Conservation (phyloP, 1,140 invertebrate genomes). For the Orussus abietinus region DNA sequence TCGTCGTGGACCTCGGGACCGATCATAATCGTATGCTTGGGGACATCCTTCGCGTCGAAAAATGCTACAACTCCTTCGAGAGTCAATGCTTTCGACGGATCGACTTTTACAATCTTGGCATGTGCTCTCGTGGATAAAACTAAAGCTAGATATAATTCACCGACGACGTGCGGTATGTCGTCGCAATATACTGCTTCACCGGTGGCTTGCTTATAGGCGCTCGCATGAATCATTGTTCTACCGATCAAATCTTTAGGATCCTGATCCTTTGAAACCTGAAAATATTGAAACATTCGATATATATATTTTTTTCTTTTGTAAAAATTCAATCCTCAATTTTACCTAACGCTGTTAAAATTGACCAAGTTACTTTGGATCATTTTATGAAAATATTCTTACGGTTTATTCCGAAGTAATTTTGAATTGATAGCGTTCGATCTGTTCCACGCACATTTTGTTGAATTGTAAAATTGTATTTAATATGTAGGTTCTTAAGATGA, state of each 20-base stretch:
- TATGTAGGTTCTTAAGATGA: no score
- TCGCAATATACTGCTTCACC: conserved; percentile 92
- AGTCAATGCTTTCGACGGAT: conserved; percentile 67
- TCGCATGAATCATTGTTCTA: conserved; percentile 74
- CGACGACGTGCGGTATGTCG: conserved; percentile 72
- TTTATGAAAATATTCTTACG: no score
- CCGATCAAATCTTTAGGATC: conserved; percentile 71
- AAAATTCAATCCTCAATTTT: no score
- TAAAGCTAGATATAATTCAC: conserved; percentile 73
- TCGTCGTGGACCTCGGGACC: conserved; percentile 76
- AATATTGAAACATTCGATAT: conserved; percentile 8
- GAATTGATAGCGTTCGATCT: no score
- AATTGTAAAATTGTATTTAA: no score
- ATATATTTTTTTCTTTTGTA: no score
- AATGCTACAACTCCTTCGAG: conserved; percentile 73
- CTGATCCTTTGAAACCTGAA: conserved; percentile 58
- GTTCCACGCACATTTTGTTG: no score
- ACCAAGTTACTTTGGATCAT: no score
- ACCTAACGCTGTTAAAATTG: no score
- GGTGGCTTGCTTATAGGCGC: conserved; percentile 83
- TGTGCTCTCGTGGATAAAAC: conserved; percentile 76
- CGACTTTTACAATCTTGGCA: conserved; percentile 73
- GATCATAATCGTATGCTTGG: conserved; percentile 58
- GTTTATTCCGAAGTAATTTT: no score
- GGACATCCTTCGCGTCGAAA: conserved; percentile 68